These are phyloP conservation scores for Peromyscus polionotus DNA, from an alignment of 2,113 vertebrate genomes.

Conservation along the genomic window DNA sequence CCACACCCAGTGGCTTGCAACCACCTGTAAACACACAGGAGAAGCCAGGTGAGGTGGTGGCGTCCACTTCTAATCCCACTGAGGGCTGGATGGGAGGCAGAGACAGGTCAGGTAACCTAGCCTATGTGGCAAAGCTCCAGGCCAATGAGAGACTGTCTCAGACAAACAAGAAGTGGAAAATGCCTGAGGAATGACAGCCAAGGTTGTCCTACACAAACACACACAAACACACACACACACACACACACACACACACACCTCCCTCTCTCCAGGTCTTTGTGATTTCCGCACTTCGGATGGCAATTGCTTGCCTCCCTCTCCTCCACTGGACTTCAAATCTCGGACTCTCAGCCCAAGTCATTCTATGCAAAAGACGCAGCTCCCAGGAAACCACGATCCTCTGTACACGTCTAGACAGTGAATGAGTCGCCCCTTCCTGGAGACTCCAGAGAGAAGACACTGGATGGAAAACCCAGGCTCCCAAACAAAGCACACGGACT, in stretches of 20 bases:
- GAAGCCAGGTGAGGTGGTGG: no score
- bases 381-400: neutral
- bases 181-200: neutral
- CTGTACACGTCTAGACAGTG: neutral
- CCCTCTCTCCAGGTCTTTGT: neutral
- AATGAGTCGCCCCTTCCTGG: neutral
- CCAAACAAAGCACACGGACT: neutral
- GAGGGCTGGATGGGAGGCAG: no score
- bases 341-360: neutral
- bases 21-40: no score
- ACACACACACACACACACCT: no score
- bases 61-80: no score
- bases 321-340: neutral
- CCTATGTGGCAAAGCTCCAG: no score
- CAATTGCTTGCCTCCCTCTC: neutral
- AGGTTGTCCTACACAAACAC: neutral
- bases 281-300: no score
- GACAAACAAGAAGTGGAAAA: neutral
- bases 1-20: no score
- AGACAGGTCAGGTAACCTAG: no score
- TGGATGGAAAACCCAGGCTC: neutral
- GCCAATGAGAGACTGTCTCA: neutral
- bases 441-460: neutral
- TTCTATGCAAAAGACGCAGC: neutral
- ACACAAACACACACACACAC: neutral